Conservation (phyloP, 2,797 vertebrate genomes). For the Lagorchestes hirsutus region DNA sequence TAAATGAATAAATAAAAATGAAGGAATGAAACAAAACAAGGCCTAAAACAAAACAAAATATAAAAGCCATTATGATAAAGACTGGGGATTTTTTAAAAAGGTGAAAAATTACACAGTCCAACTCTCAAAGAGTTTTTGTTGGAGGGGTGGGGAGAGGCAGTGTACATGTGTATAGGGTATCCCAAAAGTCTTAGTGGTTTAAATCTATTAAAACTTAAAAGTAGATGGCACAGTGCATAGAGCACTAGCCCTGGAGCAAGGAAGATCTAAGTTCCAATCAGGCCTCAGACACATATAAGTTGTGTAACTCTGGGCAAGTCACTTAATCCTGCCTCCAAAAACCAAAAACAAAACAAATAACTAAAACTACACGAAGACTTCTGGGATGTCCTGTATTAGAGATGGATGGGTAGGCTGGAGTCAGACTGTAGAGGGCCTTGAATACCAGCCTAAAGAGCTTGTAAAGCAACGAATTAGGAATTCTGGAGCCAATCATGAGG, state of each 20-base stretch:
- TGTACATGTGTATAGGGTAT: too few relatives aligned
- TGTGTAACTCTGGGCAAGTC: too few relatives aligned
- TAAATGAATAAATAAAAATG: background rate
- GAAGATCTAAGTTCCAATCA: too few relatives aligned
- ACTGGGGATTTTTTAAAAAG: background rate
- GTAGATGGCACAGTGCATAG: background rate
- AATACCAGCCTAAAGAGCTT: background rate
- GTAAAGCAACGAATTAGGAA: background rate
- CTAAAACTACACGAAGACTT: too few relatives aligned
- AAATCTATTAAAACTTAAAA: background rate
- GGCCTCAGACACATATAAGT: too few relatives aligned
- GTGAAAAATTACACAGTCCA: background rate
- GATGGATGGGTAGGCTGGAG: background rate
- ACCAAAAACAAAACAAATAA: too few relatives aligned
- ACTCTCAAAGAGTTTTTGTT: background rate
- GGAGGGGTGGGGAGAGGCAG: background rate
- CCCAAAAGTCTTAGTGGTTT: background rate
- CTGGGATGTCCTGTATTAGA: background rate
- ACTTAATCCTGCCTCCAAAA: too few relatives aligned
- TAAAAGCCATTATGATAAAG: background rate
- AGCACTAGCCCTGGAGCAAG: background rate
- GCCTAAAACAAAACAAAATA: background rate
- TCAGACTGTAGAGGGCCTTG: background rate
- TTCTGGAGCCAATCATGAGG: background rate
- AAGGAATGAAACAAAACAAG: background rate